A percentile compares a stretch with the other conserved stretches of the same genome.
These are phyloP conservation scores for Climacteris rufus DNA, from an alignment of 2,113 vertebrate species.

Conservation along the genomic window DNA sequence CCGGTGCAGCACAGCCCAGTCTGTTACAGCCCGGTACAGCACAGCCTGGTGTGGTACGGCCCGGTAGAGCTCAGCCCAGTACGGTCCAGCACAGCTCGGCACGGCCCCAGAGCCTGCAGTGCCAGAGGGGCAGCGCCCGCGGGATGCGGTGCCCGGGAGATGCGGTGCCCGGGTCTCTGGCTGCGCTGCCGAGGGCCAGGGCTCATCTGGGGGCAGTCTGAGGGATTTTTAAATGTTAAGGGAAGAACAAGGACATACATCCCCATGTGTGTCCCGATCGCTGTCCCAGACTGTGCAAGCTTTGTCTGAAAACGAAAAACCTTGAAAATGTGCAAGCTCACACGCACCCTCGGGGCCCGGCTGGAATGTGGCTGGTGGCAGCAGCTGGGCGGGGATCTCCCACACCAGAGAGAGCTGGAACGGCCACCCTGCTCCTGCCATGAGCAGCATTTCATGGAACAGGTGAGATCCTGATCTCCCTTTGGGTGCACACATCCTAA, in stretches of 20 bases:
- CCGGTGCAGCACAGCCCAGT: neutral
- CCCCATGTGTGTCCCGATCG: fast-evolving
- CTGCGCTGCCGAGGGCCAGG: neutral
- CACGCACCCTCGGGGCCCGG: fast-evolving
- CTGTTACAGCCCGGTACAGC: neutral
- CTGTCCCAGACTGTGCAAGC: neutral
- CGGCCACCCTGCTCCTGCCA: fast-evolving
- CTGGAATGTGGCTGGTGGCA: fast-evolving
- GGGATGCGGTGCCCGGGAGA: neutral
- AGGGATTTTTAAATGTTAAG: neutral
- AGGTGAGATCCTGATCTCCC: fast-evolving
- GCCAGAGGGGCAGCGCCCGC: neutral
- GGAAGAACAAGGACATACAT: fast-evolving
- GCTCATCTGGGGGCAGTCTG: too few species aligned
- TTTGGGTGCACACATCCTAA: neutral
- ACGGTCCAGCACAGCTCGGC: neutral
- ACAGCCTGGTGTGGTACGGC: neutral
- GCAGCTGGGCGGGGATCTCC: neutral
- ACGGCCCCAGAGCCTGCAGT: neutral
- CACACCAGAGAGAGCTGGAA: neutral
- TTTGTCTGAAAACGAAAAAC: fast-evolving
- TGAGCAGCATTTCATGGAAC: fast-evolving
- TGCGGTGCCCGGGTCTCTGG: neutral
- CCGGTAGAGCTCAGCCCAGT: neutral
- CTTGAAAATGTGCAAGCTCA: fast-evolving